These are phyloP conservation scores for Mya arenaria DNA, from an alignment of 1,140 invertebrate species.

Conservation along the genomic window DNA sequence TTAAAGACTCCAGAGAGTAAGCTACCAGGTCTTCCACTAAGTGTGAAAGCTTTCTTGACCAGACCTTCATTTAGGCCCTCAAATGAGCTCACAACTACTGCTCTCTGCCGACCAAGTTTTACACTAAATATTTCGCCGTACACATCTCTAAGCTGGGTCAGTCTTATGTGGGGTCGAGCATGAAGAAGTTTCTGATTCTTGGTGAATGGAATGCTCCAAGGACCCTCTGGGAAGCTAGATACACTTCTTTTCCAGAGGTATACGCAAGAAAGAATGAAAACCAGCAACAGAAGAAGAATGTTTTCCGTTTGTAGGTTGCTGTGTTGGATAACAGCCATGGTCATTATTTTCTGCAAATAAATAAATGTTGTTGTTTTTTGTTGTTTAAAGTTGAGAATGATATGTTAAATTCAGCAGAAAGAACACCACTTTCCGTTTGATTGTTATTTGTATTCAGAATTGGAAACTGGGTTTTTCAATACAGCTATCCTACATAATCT, in stretches of 20 bases:
- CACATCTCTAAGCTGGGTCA: conserved; percentile 66
- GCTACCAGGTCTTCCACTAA: conserved; percentile 63
- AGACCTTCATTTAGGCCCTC: conserved; percentile 69
- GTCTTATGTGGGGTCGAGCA: conserved; percentile 61
- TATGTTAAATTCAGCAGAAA: too few species aligned
- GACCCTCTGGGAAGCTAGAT: conserved; percentile 64
- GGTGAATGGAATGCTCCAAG: conserved; percentile 63
- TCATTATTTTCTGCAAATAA: too few species aligned
- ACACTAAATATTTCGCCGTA: conserved; percentile 73
- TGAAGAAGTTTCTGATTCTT: conserved; percentile 63
- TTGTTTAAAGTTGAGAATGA: too few species aligned
- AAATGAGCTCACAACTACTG: conserved; percentile 68
- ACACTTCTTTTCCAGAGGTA: conserved; percentile 50
- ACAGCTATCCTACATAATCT: too few species aligned
- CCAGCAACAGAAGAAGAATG: conserved; percentile 40
- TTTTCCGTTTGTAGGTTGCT: conserved; percentile 7
- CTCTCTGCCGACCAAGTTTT: conserved; percentile 60
- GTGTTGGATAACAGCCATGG: too few species aligned
- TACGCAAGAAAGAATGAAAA: conserved; percentile 51
- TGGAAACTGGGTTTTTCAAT: too few species aligned
- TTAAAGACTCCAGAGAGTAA: conserved; percentile 57
- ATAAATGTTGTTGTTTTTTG: too few species aligned
- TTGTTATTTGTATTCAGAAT: too few species aligned
- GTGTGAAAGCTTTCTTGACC: conserved; percentile 44
- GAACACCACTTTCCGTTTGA: too few species aligned